A percentile compares a stretch with the other conserved stretches of the same genome.
Evolutionary conservation across 2,888 invertebrate genomes (phyloP).

Genomic region (Charanyca ferruginea): DNA sequence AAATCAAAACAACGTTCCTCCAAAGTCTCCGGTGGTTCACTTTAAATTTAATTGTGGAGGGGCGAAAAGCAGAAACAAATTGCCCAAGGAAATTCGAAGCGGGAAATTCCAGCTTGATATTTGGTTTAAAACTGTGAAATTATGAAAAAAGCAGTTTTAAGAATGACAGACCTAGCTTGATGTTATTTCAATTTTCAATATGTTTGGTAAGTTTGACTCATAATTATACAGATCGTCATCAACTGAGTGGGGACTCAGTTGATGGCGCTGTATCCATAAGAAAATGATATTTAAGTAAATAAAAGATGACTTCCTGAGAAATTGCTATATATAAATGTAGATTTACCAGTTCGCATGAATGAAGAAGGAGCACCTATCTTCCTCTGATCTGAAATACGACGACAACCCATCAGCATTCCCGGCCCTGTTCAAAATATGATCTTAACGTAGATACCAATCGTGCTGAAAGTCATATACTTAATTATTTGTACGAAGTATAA

Average conservation of each 20-base stretch:
- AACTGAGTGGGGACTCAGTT: too few species aligned
- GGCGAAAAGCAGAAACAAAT: conserved; percentile 78
- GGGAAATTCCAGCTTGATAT: conserved; percentile 58
- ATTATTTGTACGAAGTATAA: not conserved
- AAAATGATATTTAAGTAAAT: not conserved
- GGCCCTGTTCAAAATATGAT: conserved; percentile 74
- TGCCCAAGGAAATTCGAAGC: conserved; percentile 75
- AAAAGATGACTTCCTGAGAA: not conserved
- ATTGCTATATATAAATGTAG: too few species aligned
- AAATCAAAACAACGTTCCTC: conserved; percentile 85
- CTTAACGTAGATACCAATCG: conserved; percentile 70
- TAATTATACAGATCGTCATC: too few species aligned
- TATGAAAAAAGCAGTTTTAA: conserved; percentile 16
- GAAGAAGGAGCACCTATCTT: conserved; percentile 31
- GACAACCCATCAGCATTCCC: conserved; percentile 71
- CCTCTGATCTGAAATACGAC: conserved; percentile 65
- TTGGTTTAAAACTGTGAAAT: conserved; percentile 54
- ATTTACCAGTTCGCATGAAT: too few species aligned
- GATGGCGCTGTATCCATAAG: too few species aligned
- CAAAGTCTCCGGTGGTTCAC: conserved; percentile 78
- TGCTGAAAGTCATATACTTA: not conserved
- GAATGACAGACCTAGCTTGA: not conserved
- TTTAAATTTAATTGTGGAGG: conserved; percentile 84
- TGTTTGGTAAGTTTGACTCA: too few species aligned
- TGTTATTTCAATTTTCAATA: not conserved